Evolutionary conservation across 53 echinoderm and acorn worm genomes (phyloP).

Genomic region (Arbacia lixula): DNA sequence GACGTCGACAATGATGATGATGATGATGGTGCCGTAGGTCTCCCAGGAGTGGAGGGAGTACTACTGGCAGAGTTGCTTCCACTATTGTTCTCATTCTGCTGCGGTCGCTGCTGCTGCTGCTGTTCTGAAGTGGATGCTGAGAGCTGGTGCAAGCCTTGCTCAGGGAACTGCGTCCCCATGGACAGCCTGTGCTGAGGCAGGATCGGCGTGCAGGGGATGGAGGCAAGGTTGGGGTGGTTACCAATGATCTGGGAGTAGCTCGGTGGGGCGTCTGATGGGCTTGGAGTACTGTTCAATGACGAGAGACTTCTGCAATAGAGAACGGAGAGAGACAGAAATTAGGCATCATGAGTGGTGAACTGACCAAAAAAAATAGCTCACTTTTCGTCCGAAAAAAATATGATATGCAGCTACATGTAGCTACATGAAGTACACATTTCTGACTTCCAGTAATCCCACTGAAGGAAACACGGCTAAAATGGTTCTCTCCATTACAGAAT

Average conservation of each 20-base stretch:
- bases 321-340: neutral
- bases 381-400: too few species aligned
- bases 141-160: slow-evolving; percentile 31
- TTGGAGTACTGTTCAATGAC: slow-evolving; percentile 63
- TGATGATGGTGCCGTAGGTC: neutral
- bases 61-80: slow-evolving; percentile 33
- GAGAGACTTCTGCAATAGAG: slow-evolving; percentile 18
- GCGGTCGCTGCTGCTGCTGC: neutral
- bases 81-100: slow-evolving; percentile 52
- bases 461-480: too few species aligned
- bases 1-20: slow-evolving; percentile 9
- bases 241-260: slow-evolving; percentile 69
- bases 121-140: neutral
- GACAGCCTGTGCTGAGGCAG: slow-evolving; percentile 26
- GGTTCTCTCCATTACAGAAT: too few species aligned
- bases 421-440: too few species aligned
- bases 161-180: slow-evolving; percentile 46
- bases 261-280: slow-evolving; percentile 67
- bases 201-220: slow-evolving; percentile 42
- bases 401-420: too few species aligned
- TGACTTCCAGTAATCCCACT: too few species aligned
- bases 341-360: neutral
- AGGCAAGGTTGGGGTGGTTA: neutral
- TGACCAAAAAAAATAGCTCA: too few species aligned
- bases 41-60: slow-evolving; percentile 43